phyloP scores from a whole-genome alignment of 1,140 invertebrate species.

The Diorhabda carinulata region DNA sequence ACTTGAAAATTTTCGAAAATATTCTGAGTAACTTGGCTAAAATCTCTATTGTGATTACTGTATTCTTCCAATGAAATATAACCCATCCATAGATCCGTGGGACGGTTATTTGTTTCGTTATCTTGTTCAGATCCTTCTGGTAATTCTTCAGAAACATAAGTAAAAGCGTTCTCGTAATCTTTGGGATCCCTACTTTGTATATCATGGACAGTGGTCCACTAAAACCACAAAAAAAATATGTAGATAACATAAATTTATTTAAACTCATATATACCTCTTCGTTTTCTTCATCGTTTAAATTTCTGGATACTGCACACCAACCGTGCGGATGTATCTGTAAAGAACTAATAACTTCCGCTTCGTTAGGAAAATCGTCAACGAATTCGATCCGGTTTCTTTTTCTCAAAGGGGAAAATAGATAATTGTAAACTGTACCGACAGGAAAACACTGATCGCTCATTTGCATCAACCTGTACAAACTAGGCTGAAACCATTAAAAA shows the following conservation, averaged over 20 bases:
- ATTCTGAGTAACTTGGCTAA: constrained; percentile 1
- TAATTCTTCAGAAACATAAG: constrained; percentile 35
- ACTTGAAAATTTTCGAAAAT: constrained; percentile 22
- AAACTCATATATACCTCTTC: constrained; percentile 62
- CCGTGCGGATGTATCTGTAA: constrained; percentile 89
- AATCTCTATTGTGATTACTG: constrained; percentile 23
- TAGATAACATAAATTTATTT: neutral
- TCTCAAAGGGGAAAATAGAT: constrained; percentile 70
- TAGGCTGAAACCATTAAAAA: constrained; percentile 62
- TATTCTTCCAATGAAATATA: constrained; percentile 37
- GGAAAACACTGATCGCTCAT: constrained; percentile 75
- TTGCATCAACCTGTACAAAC: constrained; percentile 87
- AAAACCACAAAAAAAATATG: constrained; percentile 33
- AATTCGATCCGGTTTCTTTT: constrained; percentile 83
- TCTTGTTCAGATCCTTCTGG: constrained; percentile 34
- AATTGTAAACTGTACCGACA: constrained; percentile 70
- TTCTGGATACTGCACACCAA: constrained; percentile 83
- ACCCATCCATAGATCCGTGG: constrained; percentile 44
- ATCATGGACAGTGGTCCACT: constrained; percentile 93
- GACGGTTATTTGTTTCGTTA: constrained; percentile 31
- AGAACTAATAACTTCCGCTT: constrained; percentile 86
- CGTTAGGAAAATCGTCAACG: constrained; percentile 87
- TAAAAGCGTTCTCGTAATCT: constrained; percentile 47
- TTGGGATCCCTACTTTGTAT: constrained; percentile 67
- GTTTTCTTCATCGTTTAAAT: constrained; percentile 78